phyloP scores from a whole-genome alignment of 2,888 invertebrate species.

The Prenolepis imparis region DNA sequence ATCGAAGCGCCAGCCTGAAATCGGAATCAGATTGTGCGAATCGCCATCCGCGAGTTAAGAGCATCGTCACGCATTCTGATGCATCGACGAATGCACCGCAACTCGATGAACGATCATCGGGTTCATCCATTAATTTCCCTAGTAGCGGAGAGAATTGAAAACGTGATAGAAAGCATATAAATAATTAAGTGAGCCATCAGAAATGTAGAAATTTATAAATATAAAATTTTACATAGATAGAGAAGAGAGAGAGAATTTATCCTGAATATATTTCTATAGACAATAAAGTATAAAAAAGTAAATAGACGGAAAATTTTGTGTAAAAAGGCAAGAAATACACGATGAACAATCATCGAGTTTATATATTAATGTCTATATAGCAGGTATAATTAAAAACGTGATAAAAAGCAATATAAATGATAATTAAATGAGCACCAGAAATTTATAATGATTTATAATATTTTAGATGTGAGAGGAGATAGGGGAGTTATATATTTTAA shows the following conservation, averaged over 20 bases:
- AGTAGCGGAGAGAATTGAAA: neutral
- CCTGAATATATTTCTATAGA: neutral
- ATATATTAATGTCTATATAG: neutral
- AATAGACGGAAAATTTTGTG: neutral
- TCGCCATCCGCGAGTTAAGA: conserved; percentile 42
- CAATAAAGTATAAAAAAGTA: neutral
- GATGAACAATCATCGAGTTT: too few species aligned
- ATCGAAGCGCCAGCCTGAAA: conserved; percentile 55
- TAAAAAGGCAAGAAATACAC: neutral
- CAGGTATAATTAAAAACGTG: neutral
- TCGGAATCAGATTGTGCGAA: conserved; percentile 55
- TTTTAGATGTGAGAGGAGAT: neutral
- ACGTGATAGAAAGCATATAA: neutral
- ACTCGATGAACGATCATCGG: neutral
- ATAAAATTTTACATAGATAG: too few species aligned
- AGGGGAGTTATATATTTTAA: neutral
- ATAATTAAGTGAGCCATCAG: neutral
- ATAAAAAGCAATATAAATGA: neutral
- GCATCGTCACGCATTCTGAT: conserved; percentile 17
- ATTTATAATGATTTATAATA: neutral
- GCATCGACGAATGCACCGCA: conserved; percentile 1
- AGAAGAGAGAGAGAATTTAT: neutral
- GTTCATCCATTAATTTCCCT: neutral
- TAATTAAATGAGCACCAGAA: neutral
- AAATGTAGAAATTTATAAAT: neutral